Evolutionary conservation across 2,113 vertebrate species (phyloP), one percentile per base, ranked within the genome.

Genomic region (Catharus bicknelli): DNA sequence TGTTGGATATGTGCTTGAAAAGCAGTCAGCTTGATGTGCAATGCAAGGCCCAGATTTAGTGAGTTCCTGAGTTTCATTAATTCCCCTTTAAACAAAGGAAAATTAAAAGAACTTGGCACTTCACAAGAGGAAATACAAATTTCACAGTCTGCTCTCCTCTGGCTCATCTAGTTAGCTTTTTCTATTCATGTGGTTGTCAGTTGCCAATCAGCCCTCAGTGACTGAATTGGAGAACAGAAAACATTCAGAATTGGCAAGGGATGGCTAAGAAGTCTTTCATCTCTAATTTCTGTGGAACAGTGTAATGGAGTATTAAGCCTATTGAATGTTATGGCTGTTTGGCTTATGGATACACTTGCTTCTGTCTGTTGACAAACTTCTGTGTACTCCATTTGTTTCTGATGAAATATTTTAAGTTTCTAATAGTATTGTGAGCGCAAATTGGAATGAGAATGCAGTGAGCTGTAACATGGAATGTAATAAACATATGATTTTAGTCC

Each of bases 261-360:
- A 83, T 61, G 69, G 76, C 66, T 89, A 91, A 95, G 54, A 94
- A 91, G 78, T 83, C 92, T 91, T 95, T 95, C 54, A 90, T 93
- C 74, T 90, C 83, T 89, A 83, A 88, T 94, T 94, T 94, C 67
- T 87, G 8, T 94, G 90, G 59, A 89, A 94, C 86, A 83, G 50
- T 93, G 69, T 73, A 74, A 81, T 54, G 36, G 54, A 76, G 64
- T 82, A 86, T 89, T 87, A 94, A 96, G 89, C 59, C 83, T 87
- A 75, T 85, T 91, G 88, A 83, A 88, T 75, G 30, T 86, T 94
- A 47, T 23, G 72, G 42, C 48, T 96, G 53, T 88, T 96, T 95
- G 80, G 70, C 66, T 95, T 94, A 72, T 57, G 36, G 59, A 58
- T 87, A 94, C 57, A 73, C 50, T 94, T 90, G 67, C 57, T 95